phyloP scores from a whole-genome alignment of 2,888 invertebrate species.

The Merodon equestris region DNA sequence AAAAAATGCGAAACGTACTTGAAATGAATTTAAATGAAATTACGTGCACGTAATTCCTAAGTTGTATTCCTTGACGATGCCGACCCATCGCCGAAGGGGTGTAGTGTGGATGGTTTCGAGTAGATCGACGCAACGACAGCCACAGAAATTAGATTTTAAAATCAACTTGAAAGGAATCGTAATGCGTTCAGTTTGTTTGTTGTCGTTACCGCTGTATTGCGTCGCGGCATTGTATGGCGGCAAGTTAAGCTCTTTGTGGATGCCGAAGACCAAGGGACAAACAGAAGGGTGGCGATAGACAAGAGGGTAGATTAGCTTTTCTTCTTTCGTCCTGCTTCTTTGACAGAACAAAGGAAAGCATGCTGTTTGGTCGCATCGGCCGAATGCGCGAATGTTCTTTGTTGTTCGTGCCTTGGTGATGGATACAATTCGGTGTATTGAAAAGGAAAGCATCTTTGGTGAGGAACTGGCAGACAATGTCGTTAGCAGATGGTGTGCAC shows the following conservation, averaged over 20 bases:
- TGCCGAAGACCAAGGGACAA: too few species aligned
- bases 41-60: conserved; percentile 63
- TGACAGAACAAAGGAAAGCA: too few species aligned
- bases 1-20: conserved; percentile 51
- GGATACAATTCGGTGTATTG: neutral
- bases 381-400: neutral
- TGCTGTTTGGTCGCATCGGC: too few species aligned
- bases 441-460: neutral
- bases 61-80: conserved; percentile 50
- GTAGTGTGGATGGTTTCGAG: too few species aligned
- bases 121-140: conserved; percentile 2
- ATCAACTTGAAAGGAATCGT: conserved; percentile 66
- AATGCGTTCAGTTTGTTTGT: conserved; percentile 50
- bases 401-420: conserved; percentile 6
- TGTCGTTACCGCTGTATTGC: neutral
- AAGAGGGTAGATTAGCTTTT: too few species aligned
- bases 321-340: too few species aligned
- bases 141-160: conserved; percentile 64
- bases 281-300: too few species aligned
- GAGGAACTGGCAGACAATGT: neutral
- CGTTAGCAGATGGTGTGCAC: too few species aligned
- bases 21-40: conserved; percentile 65
- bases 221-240: neutral
- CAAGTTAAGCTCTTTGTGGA: conserved; percentile 49
- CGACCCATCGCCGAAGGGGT: neutral